Conservation (phyloP, 30 jellyfish, hydroid and myxozoan genomes). For the Hydra vulgaris region DNA sequence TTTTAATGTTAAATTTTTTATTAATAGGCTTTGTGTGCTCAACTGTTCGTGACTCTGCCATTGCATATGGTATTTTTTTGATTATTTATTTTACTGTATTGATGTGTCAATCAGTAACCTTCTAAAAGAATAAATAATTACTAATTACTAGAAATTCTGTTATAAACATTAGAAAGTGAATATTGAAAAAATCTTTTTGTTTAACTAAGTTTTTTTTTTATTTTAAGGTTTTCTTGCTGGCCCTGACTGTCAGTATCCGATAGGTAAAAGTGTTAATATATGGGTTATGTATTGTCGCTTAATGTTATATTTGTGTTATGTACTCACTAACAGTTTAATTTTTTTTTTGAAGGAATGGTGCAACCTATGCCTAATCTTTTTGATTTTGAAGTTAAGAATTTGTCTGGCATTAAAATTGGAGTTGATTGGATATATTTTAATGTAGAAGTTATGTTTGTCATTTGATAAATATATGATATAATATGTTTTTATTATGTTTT, state of each 20-base stretch:
- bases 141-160: no score
- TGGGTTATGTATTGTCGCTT: no score
- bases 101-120: no score
- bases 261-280: slow-evolving; percentile 28
- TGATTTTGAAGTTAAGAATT: slow-evolving; percentile 50
- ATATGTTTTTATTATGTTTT: no score
- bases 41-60: slow-evolving; percentile 55
- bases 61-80: slow-evolving; percentile 31
- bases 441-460: slow-evolving; percentile 15
- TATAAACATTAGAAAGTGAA: no score
- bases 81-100: no score
- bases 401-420: slow-evolving; percentile 77
- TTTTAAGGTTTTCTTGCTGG: slow-evolving; percentile 73
- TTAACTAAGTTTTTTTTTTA: not conserved
- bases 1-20: not conserved
- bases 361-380: slow-evolving; percentile 60
- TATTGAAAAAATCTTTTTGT: not conserved
- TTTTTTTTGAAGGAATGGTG: slow-evolving; percentile 33
- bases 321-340: not conserved
- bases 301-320: not conserved
- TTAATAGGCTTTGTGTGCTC: slow-evolving; percentile 43
- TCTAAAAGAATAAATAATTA: no score
- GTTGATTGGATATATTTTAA: slow-evolving; percentile 64
- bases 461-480: no score
- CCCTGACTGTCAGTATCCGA: slow-evolving; percentile 54